Evolutionary conservation across 1,140 invertebrate genomes (phyloP), one percentile per base, ranked within the genome.

Genomic region (Lasioglossum baleicum): DNA sequence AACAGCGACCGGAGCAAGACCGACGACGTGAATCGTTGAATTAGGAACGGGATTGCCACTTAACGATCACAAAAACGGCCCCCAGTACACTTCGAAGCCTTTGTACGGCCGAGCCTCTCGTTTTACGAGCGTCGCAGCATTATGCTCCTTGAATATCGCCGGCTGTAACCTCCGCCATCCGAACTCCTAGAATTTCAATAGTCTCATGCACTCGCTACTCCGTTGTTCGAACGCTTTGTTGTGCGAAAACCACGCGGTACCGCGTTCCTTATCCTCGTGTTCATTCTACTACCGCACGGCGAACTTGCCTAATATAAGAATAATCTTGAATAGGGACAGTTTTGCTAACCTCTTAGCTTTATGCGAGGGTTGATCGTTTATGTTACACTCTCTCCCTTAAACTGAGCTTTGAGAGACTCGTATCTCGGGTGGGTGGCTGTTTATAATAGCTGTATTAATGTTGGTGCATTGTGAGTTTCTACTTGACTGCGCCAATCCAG

Each of bases 171-270:
- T 53, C 51, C 17, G 15, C 51, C 17, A 53, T 53, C 51, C 51
- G 15, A 53, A 53, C 51, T 20, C 51, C 51, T 53, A 20, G 17
- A 53, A 53, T 53, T 53, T 53, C 15, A 53, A 53, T 53, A 53
- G 17, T 53, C 51, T 53, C 17, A 6, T 17, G 17, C 17, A 53
- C 15, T 53, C 51, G 51, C 17, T 53, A 53, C 17, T 53, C 58
- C 60, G 51, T 53, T 84, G 79, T 79, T 70, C 26, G 10, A 6
- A 31, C 58, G 6, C 7, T 83, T 82, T 69, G 79, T 74, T n/a
- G 1, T 1, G 1, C 17, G n/a, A n/a, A 58, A 7, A n/a, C 7
- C n/a, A 6, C n/a, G 6, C 20, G 7, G 7, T 7, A 6, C 20
- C 6, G 17, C 20, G 20, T 56, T n/a, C n/a, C 20, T 58, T 58